Evolutionary conservation across 1,140 invertebrate genomes (phyloP), one percentile per base, ranked within the genome.

Genomic region (Drosophila gunungcola): DNA sequence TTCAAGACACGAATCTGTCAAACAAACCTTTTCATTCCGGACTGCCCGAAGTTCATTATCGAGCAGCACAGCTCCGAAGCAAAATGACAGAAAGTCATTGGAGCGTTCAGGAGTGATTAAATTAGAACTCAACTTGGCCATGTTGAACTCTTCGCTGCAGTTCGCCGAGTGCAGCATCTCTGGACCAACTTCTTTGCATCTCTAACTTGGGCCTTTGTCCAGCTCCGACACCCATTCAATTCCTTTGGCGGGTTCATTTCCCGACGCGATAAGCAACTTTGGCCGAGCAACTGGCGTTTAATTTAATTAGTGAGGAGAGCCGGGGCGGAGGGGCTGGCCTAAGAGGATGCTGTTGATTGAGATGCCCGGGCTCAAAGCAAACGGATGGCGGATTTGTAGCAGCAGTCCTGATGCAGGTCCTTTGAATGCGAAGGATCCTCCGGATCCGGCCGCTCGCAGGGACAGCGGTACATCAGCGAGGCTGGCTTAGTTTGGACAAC

Each of bases 281-380:
- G 53, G 39, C 45, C 75, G 61, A 68, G 72, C 72, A 76, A 73
- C 77, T 78, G 56, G 69, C 64, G 74, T 86, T 56, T 82, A 69
- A 86, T 86, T 86, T 78, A 86, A 86, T 86, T 86, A 86, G 74
- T 79, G 55, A 21, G 49, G 60, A 34, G 49, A 55, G 70, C 61
- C 43, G 38, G 16, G 12, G 13, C 4, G 43, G 2, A 3, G 10
- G 6, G 9, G 25, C 9, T 3, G 55, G 61, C 73, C 76, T 76
- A 82, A 83, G 64, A 48, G 68, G 46, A 67, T 64, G 60, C 73
- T 49, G 72, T 65, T 63, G 60, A 79, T 68, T 80, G 62, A 52
- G 57, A 65, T 72, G 78, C 29, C 38, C 53, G 62, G 49, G 46
- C 39, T 80, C 80, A 84, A 80, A 80, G 81, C 58, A 80, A 62